These are phyloP conservation scores for Gibbula magus DNA, from an alignment of 2,888 invertebrate genomes.

Conservation along the genomic window DNA sequence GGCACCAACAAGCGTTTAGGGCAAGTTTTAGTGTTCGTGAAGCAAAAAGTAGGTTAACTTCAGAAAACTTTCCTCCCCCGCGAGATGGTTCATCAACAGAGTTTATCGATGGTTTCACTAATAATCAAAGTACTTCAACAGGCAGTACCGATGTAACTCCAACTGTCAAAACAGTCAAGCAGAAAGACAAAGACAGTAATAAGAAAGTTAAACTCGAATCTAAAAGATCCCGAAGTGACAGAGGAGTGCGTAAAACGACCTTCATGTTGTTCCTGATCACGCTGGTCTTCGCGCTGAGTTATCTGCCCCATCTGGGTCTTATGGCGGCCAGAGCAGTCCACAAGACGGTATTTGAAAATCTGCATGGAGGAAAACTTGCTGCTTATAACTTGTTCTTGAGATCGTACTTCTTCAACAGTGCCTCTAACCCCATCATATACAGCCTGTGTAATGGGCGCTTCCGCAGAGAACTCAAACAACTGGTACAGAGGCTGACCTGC, in stretches of 20 bases:
- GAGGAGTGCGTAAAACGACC: constrained; percentile 43
- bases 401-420: constrained; percentile 52
- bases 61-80: no score
- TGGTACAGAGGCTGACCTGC: no score
- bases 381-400: constrained; percentile 50
- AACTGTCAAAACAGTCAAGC: no score
- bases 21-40: no score
- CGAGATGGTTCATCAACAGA: no score
- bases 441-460: constrained; percentile 48
- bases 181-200: no score
- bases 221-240: background rate
- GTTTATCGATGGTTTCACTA: no score
- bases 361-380: constrained; percentile 34
- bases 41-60: no score
- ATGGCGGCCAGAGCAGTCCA: constrained; percentile 38
- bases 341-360: constrained; percentile 37
- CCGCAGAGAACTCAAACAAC: constrained; percentile 36
- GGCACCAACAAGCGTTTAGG: no score
- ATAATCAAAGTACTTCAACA: no score
- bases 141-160: no score
- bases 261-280: constrained; percentile 50
- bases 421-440: constrained; percentile 58
- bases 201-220: no score
- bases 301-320: constrained; percentile 45
- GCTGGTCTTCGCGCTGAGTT: constrained; percentile 43